Evolutionary conservation across 1,140 invertebrate genomes (phyloP), one percentile per base, ranked within the genome.

Genomic region (Leguminivora glycinivorella): DNA sequence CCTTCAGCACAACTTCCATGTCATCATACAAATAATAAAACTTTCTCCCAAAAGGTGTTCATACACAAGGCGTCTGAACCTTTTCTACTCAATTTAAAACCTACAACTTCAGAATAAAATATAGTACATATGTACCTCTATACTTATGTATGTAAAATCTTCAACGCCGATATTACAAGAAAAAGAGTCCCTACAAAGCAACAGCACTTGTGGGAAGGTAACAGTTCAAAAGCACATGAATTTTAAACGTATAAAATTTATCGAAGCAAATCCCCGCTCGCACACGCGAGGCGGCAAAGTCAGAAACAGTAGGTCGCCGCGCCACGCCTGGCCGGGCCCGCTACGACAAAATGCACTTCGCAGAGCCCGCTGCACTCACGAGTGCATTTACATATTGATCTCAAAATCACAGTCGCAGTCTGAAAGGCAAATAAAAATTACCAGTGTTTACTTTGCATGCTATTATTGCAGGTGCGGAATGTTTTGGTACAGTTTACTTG

Each of bases 321-420:
- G 76, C 70, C 70, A 81, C 79, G 78, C 70, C 70, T 74, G 78
- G 72, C 73, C 73, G 75, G 63, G 72, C 63, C 69, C 71, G 74
- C 75, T 77, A 84, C 84, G 81, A 84, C 84, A 85, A 84, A 84
- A 85, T 87, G 84, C 83, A 85, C 82, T 85, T 76, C 73, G 34
- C 69, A 75, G 74, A 72, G 72, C 77, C 74, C 73, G 75, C 72
- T 82, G 80, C 79, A 85, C 83, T 85, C 81, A 82, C 79, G 82
- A 81, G 79, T 86, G 84, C 85, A 88, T 87, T 88, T 85, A 89
- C 84, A 87, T 89, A 89, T 88, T 87, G 85, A 89, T 86, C 84
- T 82, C 75, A 70, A 76, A 83, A 83, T 83, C 84, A 82, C 82
- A 81, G 73, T 78, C 72, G 74, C 77, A 79, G 72, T 79, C 75